Conservation (phyloP, 1,140 invertebrate genomes). For the Aphelenchoides besseyi region DNA sequence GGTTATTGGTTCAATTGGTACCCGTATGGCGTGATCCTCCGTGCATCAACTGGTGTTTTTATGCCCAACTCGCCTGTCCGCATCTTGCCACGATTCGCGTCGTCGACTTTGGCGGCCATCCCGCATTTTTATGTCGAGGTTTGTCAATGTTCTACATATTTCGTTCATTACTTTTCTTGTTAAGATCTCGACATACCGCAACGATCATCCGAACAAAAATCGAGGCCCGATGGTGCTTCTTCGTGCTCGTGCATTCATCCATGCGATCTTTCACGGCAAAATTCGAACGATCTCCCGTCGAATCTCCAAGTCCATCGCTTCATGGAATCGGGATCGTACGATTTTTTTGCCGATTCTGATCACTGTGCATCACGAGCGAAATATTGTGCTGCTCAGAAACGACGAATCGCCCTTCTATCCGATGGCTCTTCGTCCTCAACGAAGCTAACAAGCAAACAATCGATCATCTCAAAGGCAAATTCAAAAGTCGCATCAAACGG, state of each 20-base stretch:
- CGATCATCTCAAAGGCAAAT: too few species aligned
- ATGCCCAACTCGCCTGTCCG: conserved; percentile 60
- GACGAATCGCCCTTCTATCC: not conserved
- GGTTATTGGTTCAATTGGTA: conserved; percentile 59
- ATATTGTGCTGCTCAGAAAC: conserved; percentile 26
- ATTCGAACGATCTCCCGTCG: not conserved
- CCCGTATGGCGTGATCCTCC: conserved; percentile 52
- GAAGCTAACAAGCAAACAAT: not conserved
- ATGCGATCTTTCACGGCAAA: conserved; percentile 40
- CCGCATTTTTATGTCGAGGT: conserved; percentile 60
- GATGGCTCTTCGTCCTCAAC: not conserved
- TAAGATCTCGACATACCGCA: conserved; percentile 50
- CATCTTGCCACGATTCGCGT: conserved; percentile 57
- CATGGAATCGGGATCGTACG: conserved; percentile 18
- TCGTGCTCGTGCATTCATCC: conserved; percentile 52
- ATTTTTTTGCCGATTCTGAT: conserved; percentile 50
- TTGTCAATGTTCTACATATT: conserved; percentile 20
- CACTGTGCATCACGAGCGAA: conserved; percentile 38
- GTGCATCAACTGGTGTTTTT: conserved; percentile 63
- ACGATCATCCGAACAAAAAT: conserved; percentile 6
- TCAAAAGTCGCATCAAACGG: too few species aligned
- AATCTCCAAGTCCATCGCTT: not conserved
- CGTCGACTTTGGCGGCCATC: conserved; percentile 60
- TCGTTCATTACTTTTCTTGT: conserved; percentile 8
- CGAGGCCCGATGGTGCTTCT: not conserved